Evolutionary conservation across 2,888 invertebrate genomes (phyloP), one percentile per base, ranked within the genome.

Genomic region (Elegia similella): DNA sequence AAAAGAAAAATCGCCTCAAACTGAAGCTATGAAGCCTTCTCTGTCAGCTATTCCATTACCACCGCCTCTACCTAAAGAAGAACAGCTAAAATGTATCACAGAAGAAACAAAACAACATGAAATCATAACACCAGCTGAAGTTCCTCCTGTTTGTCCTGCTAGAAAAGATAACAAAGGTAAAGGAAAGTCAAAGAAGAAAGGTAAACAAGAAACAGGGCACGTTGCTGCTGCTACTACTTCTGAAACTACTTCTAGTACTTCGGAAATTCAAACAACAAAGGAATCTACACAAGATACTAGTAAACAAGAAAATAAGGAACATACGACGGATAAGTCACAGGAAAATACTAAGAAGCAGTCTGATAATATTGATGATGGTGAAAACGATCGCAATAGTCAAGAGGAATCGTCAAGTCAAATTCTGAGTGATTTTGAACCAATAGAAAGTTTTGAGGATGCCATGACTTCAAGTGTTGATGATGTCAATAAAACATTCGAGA

Each of bases 361-460:
- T 13, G 46, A 47, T 13, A 16, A 30, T 2, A 42, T 47, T 13
- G 59, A 63, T 46, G 52, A 61, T 29, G 55, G 63, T n/a, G 56
- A 65, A 13, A 42, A 52, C 38, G 44, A 12, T 2, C 59, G 66
- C 58, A 65, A 57, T 8, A 55, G 56, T 38, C 38, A 56, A 7
- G 63, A 63, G 23, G 60, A 61, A 16, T 59, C 10, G 16, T 6
- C 16, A n/a, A n/a, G 63, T 30, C 44, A 64, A 60, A 29, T 50
- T 42, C 58, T 44, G n/a, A 7, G 55, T 2, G 70, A 78, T 44
- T 88, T 78, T 64, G 84, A 86, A 56, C 83, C 86, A 0, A 89
- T 90, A 30, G 90, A 89, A 60, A 78, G 83, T 60, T 89, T 91
- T 65, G 91, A 90, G 75, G 91, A 90, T 38, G 90, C 90, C 0